Base-by-base conservation (phyloP, 2,113 vertebrate genomes). In the Leptocoma aspasia region DNA sequence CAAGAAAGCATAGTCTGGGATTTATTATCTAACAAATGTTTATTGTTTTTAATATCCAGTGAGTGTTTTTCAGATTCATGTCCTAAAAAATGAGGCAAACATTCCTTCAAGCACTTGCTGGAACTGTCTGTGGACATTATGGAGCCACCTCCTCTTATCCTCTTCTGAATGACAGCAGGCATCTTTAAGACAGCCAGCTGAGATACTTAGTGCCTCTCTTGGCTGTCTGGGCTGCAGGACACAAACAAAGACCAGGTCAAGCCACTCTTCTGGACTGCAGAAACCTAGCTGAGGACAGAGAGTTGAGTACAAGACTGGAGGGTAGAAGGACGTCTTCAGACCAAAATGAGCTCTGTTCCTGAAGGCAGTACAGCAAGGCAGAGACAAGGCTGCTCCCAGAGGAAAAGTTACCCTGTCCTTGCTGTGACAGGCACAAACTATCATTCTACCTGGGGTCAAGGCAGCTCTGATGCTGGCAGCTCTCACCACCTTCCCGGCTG, bases 11-110 rank as follows among this genome's bases (percentile, higher is more conserved):
- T 37, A 59, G 87, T 57, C 89, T 89, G 78, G 78, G n/a, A 95
- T 94, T 96, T 95, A 87, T 95, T 97, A 94, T 61, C 82, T 89
- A 80, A 61, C 70, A 94, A 92, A 85, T 90, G 70, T 82, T 95
- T 89, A 89, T 95, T 94, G 54, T 92, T 95, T 92, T 94, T 91
- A 92, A 85, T 82, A 87, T 54, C 35, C 47, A 90, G 42, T 72
- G 63, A 76, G 33, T 94, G 89, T 87, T 95, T 95, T 91, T 79
- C 73, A 89, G 75, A 92, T 85, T 64, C 6, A 11, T 79, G 69
- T 54, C 54, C 66, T 92, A 76, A 75, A 92, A 96, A 95, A 91
- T 72, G 50, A 92, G 54, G 35, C 54, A 77, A 85, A 80, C 30
- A 69, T 91, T 91, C 75, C 60, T 92, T 82, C 45, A 78, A 84